Percentiles rank a stretch among this genome's conserved stretches.
Evolutionary conservation across 92 coral and sea anemone genomes (phyloP).

Genomic region (Scolanthus callimorphus): DNA sequence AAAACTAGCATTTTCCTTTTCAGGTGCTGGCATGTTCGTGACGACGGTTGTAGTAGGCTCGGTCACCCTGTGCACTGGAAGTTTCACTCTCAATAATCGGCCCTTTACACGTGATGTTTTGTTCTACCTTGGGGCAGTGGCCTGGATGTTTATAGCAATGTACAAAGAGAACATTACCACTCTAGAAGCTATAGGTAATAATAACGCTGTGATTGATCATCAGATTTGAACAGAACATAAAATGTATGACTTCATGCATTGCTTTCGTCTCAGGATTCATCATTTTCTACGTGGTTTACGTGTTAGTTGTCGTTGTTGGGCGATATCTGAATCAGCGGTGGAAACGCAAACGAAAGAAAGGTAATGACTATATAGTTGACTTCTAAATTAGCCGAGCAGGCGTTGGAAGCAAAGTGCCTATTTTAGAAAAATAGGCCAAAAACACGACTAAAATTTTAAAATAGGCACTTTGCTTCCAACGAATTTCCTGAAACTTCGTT

Average conservation of each 20-base stretch:
- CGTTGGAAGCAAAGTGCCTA: no score
- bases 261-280: slow-evolving; percentile 60
- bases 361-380: no score
- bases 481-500: no score
- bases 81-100: slow-evolving; percentile 60
- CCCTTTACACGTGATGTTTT: slow-evolving; percentile 91
- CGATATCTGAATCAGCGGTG: slow-evolving; percentile 67
- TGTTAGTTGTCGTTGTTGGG: slow-evolving; percentile 75
- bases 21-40: slow-evolving; percentile 99
- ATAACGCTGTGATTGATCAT: neutral
- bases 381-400: no score
- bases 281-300: slow-evolving; percentile 66
- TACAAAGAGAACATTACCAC: slow-evolving; percentile 48
- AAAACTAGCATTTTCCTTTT: neutral
- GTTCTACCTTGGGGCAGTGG: slow-evolving; percentile 89
- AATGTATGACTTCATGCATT: neutral
- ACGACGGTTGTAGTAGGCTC: slow-evolving; percentile 93
- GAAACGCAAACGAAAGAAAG: slow-evolving; percentile 23
- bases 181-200: slow-evolving; percentile 72
- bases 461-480: no score
- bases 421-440: no score
- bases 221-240: neutral
- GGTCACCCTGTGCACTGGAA: slow-evolving; percentile 49
- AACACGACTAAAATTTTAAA: no score
- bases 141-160: slow-evolving; percentile 78